A percentile compares a stretch with the other conserved stretches of the same genome.
These are phyloP conservation scores for Tauraco erythrolophus DNA, from an alignment of 2,113 vertebrate genomes.

Conservation along the genomic window DNA sequence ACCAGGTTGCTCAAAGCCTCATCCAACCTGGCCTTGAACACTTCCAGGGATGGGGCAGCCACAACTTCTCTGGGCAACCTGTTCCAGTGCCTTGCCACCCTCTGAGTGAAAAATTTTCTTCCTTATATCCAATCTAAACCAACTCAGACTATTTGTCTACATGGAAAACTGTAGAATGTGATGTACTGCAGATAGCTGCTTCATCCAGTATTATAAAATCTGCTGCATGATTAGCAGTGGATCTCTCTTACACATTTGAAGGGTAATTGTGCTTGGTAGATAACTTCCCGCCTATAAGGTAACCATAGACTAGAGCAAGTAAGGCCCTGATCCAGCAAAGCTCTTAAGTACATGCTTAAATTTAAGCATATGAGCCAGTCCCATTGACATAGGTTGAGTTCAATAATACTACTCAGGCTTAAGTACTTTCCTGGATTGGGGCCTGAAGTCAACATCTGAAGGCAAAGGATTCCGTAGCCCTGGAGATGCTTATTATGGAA, in stretches of 20 bases:
- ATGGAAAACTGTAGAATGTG: neutral
- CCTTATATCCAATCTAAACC: no score
- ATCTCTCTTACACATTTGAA: neutral
- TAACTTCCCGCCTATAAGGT: neutral
- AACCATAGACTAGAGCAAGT: neutral
- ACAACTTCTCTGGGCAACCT: no score
- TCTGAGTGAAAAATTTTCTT: no score
- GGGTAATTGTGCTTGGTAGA: neutral
- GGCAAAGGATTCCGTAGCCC: neutral
- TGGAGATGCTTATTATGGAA: neutral
- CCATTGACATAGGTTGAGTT: neutral
- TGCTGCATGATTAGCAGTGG: neutral
- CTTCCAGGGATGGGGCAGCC: no score
- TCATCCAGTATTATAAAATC: neutral
- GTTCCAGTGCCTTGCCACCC: no score
- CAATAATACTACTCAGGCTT: neutral
- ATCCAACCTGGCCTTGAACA: no score
- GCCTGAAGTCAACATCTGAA: neutral
- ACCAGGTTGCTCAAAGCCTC: no score
- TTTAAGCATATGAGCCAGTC: neutral
- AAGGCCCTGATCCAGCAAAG: neutral
- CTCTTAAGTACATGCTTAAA: neutral
- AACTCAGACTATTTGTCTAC: neutral
- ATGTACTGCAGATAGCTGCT: neutral
- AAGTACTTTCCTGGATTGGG: neutral